Conservation (phyloP, 2,888 invertebrate genomes). For the Aspidiotus rigidus region DNA sequence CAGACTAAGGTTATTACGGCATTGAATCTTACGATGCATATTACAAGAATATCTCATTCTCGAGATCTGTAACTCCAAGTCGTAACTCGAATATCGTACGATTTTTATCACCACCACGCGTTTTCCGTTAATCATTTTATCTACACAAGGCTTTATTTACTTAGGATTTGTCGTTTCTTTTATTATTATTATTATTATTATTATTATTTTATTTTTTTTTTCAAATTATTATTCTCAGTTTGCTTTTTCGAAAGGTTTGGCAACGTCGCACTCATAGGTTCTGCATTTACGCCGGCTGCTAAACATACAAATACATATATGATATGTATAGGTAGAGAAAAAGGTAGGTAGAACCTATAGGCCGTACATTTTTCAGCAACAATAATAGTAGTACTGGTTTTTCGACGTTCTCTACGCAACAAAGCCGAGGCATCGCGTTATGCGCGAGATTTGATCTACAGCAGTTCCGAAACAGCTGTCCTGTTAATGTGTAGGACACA, state of each 20-base stretch:
- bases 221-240: too few species aligned
- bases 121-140: constrained; percentile 3
- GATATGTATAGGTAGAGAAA: constrained; percentile 24
- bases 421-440: constrained; percentile 11
- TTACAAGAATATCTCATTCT: too few species aligned
- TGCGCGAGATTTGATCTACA: constrained; percentile 30
- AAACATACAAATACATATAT: constrained; percentile 1
- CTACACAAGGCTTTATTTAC: not conserved
- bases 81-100: too few species aligned
- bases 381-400: constrained; percentile 31
- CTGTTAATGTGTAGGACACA: constrained; percentile 32
- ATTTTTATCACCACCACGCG: not conserved
- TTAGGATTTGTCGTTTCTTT: constrained; percentile 2
- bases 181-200: not conserved
- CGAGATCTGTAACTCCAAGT: too few species aligned
- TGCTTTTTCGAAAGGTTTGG: not conserved
- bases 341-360: too few species aligned
- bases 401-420: constrained; percentile 9
- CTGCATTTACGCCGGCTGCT: constrained; percentile 25
- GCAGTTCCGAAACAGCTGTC: constrained; percentile 30
- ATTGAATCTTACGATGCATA: too few species aligned
- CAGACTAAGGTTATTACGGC: too few species aligned
- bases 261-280: constrained; percentile 16
- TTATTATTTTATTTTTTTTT: too few species aligned
- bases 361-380: constrained; percentile 24